A percentile compares a stretch with the other conserved stretches of the same genome.
phyloP scores from a whole-genome alignment of 2,113 vertebrate genomes.

The Ovis canadensis region DNA sequence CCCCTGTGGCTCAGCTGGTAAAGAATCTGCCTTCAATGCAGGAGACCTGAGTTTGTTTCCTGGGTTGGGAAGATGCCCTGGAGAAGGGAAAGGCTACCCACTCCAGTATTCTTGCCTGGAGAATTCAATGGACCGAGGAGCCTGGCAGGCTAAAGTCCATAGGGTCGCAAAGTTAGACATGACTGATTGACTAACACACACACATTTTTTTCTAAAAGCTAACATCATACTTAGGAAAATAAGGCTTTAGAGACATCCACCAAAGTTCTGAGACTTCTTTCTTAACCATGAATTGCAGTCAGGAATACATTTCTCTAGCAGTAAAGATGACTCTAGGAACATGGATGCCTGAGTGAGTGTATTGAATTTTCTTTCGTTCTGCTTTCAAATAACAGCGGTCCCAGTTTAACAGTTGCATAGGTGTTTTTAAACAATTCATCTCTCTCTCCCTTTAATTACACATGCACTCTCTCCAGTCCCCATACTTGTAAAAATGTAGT shows the following conservation, averaged over 20 bases:
- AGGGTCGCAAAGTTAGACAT: accelerated
- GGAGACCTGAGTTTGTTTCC: not conserved
- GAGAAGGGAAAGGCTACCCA: not conserved
- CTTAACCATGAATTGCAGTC: not conserved
- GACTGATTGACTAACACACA: not conserved
- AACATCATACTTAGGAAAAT: not conserved
- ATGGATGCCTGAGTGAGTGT: slow-evolving; percentile 29
- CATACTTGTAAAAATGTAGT: slow-evolving; percentile 75
- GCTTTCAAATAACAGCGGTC: slow-evolving; percentile 45
- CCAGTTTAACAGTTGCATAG: slow-evolving; percentile 52
- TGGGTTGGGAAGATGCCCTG: not conserved
- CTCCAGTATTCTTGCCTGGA: not conserved
- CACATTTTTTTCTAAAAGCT: not conserved
- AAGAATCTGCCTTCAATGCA: not conserved
- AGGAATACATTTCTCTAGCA: not conserved
- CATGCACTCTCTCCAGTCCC: slow-evolving; percentile 52
- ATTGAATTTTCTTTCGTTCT: slow-evolving; percentile 52
- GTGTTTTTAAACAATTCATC: slow-evolving; percentile 74
- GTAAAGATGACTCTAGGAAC: slow-evolving; percentile 39
- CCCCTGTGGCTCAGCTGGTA: not conserved
- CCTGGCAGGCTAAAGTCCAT: not conserved
- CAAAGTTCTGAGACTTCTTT: not conserved
- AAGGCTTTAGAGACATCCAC: not conserved
- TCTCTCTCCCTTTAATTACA: slow-evolving; percentile 78
- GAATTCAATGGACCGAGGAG: not conserved